Evolutionary conservation across 1,140 invertebrate genomes (phyloP), one percentile per base, ranked within the genome.

Genomic region (Stratiolaelaps scimitus): DNA sequence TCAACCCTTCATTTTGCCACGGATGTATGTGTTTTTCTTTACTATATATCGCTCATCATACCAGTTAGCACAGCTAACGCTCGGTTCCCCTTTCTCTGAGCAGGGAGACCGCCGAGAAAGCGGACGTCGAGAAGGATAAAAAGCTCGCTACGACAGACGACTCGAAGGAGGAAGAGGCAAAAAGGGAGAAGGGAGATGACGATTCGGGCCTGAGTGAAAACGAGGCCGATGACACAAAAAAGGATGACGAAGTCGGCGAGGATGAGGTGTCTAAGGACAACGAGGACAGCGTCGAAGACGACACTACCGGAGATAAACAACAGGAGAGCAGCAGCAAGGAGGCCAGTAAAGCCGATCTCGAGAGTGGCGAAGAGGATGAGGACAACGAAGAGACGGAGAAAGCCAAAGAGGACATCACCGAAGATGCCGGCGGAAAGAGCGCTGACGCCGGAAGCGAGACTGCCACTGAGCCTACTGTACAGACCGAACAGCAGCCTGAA

Each of bases 331-430:
- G 56, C n/a, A 64, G 60, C 15, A 66, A 70, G 17, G 45, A 70
- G 53, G 40, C 40, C 20, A 40, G 34, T 40, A 40, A 40, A 40
- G 34, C 34, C 34, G 34, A 40, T 40, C 34, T 40, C 10, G 34
- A 40, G 10, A 40, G 34, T 40, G 34, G 34, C 34, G 34, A 40
- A 40, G 34, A 40, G 34, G 68, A 69, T 19, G 34, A 46, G 7
- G 60, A 68, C n/a, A 66, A 71, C 19, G 65, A 43, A n/a, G 7
- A 23, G 5, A n/a, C 34, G 46, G 60, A 71, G 65, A 65, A 65
- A 40, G 44, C 60, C 17, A 79, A 83, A 66, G 83, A 83, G 26
- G 71, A 72, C 30, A 46, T 43, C 19, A 65, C 67, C 64, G 71
- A 70, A 40, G 10, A 40, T 40, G 34, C 34, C 34, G 34, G 34